Conservation (phyloP, 2,113 vertebrate species). For the Cichladusa arquata region DNA sequence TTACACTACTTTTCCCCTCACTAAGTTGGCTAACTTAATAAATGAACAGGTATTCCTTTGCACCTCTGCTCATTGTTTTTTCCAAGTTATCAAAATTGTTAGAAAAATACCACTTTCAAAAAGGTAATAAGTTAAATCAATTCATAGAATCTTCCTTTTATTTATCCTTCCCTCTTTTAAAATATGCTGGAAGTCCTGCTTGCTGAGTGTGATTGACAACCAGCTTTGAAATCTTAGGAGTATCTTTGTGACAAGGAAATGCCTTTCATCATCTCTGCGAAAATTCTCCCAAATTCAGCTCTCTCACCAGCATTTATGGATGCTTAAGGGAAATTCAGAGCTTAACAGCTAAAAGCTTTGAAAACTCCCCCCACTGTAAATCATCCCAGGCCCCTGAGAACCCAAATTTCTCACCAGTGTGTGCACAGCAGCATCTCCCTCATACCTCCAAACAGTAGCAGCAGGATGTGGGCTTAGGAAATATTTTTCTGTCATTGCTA, state of each 20-base stretch:
- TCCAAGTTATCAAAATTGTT: background rate
- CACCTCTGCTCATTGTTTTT: background rate
- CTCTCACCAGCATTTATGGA: background rate
- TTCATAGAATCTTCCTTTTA: background rate
- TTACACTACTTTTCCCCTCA: background rate
- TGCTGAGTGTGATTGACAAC: conserved; percentile 13
- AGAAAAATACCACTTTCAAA: background rate
- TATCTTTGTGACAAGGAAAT: background rate
- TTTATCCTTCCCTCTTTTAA: background rate
- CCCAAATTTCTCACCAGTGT: background rate
- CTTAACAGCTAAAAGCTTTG: background rate
- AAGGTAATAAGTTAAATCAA: background rate
- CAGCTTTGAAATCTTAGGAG: background rate
- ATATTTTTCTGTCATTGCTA: background rate
- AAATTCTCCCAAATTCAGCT: background rate
- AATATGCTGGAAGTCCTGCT: background rate
- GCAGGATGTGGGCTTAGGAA: background rate
- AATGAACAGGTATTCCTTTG: background rate
- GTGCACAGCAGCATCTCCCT: background rate
- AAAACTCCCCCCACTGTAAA: background rate
- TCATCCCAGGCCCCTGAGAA: background rate
- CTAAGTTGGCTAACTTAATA: background rate
- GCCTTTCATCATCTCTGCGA: background rate
- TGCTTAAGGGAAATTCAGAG: background rate
- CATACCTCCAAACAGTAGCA: background rate